These are phyloP conservation scores for Caenorhabditis inopinata DNA, from an alignment of 1,140 invertebrate genomes.

Conservation along the genomic window DNA sequence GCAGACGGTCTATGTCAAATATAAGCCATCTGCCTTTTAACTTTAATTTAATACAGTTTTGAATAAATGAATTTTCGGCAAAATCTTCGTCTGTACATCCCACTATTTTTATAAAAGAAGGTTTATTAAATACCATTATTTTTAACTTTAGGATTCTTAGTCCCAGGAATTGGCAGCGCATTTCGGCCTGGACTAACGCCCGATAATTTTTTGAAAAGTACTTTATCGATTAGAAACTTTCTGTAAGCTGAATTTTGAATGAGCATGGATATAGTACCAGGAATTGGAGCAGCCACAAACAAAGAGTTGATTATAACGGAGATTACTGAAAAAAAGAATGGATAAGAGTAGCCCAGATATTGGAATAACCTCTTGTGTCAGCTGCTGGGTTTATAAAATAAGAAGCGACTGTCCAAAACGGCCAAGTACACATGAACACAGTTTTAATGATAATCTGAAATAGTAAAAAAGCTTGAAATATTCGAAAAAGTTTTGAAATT, in stretches of 20 bases:
- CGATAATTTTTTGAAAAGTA: not conserved
- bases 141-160: no score
- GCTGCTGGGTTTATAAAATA: not conserved
- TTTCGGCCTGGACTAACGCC: not conserved
- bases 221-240: not conserved
- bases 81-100: no score
- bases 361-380: conserved; percentile 6
- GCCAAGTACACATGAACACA: not conserved
- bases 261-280: not conserved
- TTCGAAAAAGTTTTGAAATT: no score
- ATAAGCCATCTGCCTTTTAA: conserved; percentile 31
- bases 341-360: no score
- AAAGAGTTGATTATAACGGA: not conserved
- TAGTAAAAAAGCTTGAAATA: no score
- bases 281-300: not conserved
- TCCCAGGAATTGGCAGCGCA: not conserved
- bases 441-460: not conserved
- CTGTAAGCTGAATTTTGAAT: not conserved
- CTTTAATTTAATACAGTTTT: not conserved
- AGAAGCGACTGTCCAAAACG: not conserved
- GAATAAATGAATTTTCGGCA: no score
- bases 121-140: no score
- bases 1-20: conserved; percentile 28
- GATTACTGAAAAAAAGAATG: not conserved
- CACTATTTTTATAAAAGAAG: no score